Base-by-base conservation (phyloP, 2,888 invertebrate genomes). In the Drosophila merina region DNA sequence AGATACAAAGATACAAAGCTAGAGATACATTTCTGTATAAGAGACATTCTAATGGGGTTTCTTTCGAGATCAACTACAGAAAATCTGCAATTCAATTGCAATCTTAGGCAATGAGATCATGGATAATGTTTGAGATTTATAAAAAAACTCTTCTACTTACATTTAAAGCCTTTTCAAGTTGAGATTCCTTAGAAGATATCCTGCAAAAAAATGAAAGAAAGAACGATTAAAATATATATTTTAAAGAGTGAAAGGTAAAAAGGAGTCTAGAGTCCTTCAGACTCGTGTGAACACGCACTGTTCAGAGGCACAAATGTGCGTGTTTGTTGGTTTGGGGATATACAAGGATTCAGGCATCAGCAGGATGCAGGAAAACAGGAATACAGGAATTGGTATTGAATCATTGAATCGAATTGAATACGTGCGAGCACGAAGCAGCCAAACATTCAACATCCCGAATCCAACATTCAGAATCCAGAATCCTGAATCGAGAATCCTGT, bases 351-450 rank as follows among this genome's bases (percentile, higher is more conserved):
- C 63, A 47, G 8, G 51, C 4, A 12, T 38, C 38, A 38, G 33
- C 8, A 33, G 33, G 33, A 33, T 33, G 9, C 33, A 33, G 36
- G n/a, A n/a, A 6, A 5, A 36, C 36, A 20, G 20, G 20, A 20
- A 20, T 20, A 20, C 20, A 20, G 63, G 64, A 63, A 47, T 48
- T 77, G 68, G 72, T 85, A 81, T 81, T 81, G 80, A 86, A 81
- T 86, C 80, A 80, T 81, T 81, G 81, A 86, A 86, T 81, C 75
- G 81, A 86, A 87, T 86, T 86, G 87, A 84, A 84, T 84, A 86
- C 81, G 87, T 81, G 81, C 81, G 71, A 70, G 79, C 79, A 86
- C 86, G 79, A 69, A 82, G 73, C 73, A 58, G 57, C 30, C 33
- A 36, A 33, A 77, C 60, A 71, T 56, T 66, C 54, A 38, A 9